Percentiles rank a stretch among this genome's conserved stretches.
These are phyloP conservation scores for Actinia equina DNA, from an alignment of 64 coral and sea anemone genomes.

Conservation along the genomic window DNA sequence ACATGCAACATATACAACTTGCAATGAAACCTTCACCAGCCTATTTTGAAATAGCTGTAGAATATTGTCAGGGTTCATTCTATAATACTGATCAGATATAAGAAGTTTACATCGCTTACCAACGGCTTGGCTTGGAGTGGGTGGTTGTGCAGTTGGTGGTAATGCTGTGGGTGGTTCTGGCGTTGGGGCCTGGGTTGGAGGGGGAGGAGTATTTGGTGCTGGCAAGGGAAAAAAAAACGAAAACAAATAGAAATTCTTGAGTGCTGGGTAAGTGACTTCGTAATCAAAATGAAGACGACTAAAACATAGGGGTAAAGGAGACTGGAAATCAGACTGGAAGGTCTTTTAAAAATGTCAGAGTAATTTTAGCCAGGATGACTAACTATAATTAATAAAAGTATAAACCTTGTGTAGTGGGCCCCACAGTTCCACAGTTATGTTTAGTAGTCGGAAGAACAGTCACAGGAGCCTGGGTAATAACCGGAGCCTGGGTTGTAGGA, in stretches of 20 bases:
- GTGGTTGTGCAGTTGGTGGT: slow-evolving; percentile 26
- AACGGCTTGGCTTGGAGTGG: slow-evolving; percentile 50
- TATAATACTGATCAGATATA: too few species aligned
- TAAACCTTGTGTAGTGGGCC: background rate
- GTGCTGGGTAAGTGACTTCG: too few species aligned
- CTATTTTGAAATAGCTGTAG: too few species aligned
- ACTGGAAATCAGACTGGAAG: too few species aligned
- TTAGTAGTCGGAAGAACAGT: slow-evolving; percentile 4
- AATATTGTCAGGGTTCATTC: too few species aligned
- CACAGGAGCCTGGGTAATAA: slow-evolving; percentile 18
- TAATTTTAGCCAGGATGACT: background rate
- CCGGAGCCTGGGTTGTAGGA: slow-evolving; percentile 31
- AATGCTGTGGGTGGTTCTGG: slow-evolving; percentile 4
- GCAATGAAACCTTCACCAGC: too few species aligned
- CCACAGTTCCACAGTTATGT: background rate
- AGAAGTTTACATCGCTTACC: slow-evolving; percentile 21
- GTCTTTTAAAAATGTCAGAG: too few species aligned
- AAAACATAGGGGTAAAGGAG: too few species aligned
- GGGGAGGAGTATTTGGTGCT: slow-evolving; percentile 2
- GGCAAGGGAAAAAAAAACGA: background rate
- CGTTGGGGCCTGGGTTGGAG: slow-evolving; percentile 13
- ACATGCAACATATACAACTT: too few species aligned
- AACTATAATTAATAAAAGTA: background rate
- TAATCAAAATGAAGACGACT: too few species aligned
- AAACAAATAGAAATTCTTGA: background rate